Base-by-base conservation (phyloP, 1,140 invertebrate species). In the Teleopsis dalmanni region DNA sequence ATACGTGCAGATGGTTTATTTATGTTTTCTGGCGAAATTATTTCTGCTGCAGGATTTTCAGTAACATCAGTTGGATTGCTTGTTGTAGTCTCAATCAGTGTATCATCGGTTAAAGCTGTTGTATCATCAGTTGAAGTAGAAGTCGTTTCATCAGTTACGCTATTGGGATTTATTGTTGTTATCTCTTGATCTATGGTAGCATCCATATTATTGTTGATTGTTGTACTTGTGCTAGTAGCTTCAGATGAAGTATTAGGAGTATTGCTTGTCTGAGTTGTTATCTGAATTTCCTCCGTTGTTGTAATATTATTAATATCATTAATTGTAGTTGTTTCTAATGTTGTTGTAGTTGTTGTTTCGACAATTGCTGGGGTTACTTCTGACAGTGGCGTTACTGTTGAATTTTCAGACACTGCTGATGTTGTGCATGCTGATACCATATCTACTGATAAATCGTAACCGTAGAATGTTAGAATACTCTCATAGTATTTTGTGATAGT, bases 381-480 rank as follows among this genome's bases (percentile, higher is more conserved):
- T 18, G 52, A 47, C 10, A 54, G 51, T 26, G 48, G 41, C 13
- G 56, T 50, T 3, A 56, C 6, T 4, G 51, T 48, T 47, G 56
- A 51, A 2, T 57, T 8, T 7, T 48, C 52, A 46, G 59, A 52
- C 25, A 43, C 19, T 36, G 48, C 59, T 0, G 60, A 46, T n/a
- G n/a, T n/a, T n/a, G n/a, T n/a, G n/a, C n/a, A n/a, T n/a, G n/a
- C n/a, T 7, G 65, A 65, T 7, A 54, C 42, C 65, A 68, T 69
- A 33, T 69, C 65, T 2, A 68, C 56, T 36, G 61, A 74, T 40
- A 81, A 70, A 67, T 88, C 82, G 59, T 86, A 90, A 2, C 86
- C 85, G 57, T 88, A 88, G 65, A 87, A 88, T 48, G 77, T 73
- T 14, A 90, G 66, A 26, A 86, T 73, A 18, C 79, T 76, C 61